A percentile compares a stretch with the other conserved stretches of the same genome.
Conservation (phyloP, 2,888 invertebrate genomes). For the Tubulanus polymorphus region DNA sequence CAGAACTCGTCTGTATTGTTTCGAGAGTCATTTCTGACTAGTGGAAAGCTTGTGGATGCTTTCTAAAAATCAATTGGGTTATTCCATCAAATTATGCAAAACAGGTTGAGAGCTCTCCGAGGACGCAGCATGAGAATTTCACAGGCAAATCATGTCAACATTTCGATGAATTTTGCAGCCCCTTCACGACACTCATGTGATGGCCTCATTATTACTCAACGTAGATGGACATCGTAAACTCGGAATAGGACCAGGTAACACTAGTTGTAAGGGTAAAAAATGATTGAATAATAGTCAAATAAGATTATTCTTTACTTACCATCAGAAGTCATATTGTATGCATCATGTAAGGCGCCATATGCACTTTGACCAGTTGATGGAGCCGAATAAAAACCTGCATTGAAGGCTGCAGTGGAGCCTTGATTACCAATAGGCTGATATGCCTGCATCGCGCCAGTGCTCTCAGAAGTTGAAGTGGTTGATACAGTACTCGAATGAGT, state of each 20-base stretch:
- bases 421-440: background rate
- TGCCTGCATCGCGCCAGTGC: conserved; percentile 2
- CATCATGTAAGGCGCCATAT: conserved; percentile 1
- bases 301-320: background rate
- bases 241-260: too few species aligned
- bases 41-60: too few species aligned
- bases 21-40: too few species aligned
- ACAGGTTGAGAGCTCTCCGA: background rate
- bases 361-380: conserved; percentile 4
- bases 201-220: too few species aligned
- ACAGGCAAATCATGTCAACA: too few species aligned
- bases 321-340: conserved; percentile 2
- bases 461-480: background rate
- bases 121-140: too few species aligned
- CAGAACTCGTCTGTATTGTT: too few species aligned
- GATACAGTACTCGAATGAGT: background rate
- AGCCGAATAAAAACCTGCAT: conserved; percentile 2
- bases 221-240: too few species aligned
- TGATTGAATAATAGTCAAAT: too few species aligned
- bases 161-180: too few species aligned
- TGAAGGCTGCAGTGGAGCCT: background rate
- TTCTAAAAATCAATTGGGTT: background rate
- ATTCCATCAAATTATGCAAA: background rate
- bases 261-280: too few species aligned
- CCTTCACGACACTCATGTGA: too few species aligned